Percentiles rank a stretch among this genome's conserved stretches.
Conservation (phyloP, 2,888 invertebrate genomes). For the Protonemura montana region DNA sequence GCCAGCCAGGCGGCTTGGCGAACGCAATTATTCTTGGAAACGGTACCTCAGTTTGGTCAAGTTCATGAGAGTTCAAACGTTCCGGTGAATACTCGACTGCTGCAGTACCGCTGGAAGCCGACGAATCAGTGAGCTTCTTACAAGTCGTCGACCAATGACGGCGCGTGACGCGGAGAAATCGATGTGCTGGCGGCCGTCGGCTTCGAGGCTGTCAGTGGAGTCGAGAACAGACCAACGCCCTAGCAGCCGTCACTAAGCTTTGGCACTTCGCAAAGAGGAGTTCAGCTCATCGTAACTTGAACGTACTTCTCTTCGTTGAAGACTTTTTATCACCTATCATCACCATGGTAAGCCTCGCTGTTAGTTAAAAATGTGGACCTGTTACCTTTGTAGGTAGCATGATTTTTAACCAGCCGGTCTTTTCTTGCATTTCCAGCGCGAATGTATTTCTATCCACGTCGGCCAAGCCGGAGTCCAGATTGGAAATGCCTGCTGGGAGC, state of each 20-base stretch:
- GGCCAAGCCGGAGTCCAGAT: conserved; percentile 89
- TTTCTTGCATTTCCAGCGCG: conserved; percentile 66
- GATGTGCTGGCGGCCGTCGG: not conserved
- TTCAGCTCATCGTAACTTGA: not conserved
- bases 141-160: not conserved
- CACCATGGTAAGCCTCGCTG: not conserved
- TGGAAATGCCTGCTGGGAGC: conserved; percentile 89
- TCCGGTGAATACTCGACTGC: not conserved
- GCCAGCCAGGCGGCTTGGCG: not conserved
- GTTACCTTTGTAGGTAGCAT: not conserved
- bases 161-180: not conserved
- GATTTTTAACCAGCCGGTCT: not conserved
- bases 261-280: not conserved
- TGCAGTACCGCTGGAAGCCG: not conserved
- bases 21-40: not conserved
- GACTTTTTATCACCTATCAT: not conserved
- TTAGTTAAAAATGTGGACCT: too few relatives aligned
- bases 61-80: not conserved
- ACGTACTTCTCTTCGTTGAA: conserved; percentile 7
- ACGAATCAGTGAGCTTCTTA: not conserved
- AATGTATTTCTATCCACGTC: conserved; percentile 80
- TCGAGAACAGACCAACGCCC: not conserved
- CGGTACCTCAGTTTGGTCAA: not conserved
- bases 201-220: not conserved
- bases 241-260: not conserved